A percentile compares a stretch with the other conserved stretches of the same genome.
Conservation (phyloP, 2,888 invertebrate genomes). For the Mongoloraphidia duomilia region DNA sequence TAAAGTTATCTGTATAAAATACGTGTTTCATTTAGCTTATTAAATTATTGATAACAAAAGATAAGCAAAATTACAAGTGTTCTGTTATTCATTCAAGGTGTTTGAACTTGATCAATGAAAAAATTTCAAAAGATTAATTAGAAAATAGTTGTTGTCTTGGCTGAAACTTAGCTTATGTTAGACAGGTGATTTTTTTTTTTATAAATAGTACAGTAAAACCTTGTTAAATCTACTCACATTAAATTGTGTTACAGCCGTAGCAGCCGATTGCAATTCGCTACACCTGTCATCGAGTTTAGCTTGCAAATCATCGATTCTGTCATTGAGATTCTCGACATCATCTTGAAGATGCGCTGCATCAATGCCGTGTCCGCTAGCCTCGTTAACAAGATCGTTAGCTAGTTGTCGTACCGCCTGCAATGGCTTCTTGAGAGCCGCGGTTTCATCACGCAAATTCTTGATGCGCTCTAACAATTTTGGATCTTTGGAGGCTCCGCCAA, state of each 20-base stretch:
- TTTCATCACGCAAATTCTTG: constrained; percentile 69
- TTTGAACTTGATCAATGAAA: too few relatives aligned
- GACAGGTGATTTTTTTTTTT: not conserved
- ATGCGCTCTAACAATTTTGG: constrained; percentile 74
- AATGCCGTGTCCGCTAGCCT: constrained; percentile 59
- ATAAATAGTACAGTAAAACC: not conserved
- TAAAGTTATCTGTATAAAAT: too few relatives aligned
- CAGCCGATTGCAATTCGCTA: constrained; percentile 68
- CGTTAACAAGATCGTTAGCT: constrained; percentile 62
- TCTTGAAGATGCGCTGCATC: constrained; percentile 65
- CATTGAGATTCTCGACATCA: constrained; percentile 62
- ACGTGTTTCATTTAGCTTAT: too few relatives aligned
- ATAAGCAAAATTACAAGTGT: too few relatives aligned
- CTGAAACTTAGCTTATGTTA: not conserved
- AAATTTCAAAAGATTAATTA: too few relatives aligned
- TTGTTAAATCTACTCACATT: constrained; percentile 35
- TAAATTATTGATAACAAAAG: too few relatives aligned
- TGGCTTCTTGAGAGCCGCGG: constrained; percentile 62
- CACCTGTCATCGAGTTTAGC: constrained; percentile 64
- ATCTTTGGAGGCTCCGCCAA: constrained; percentile 63
- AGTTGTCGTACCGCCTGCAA: constrained; percentile 45
- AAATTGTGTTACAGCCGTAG: constrained; percentile 74
- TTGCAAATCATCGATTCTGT: constrained; percentile 62
- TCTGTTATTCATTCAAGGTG: too few relatives aligned
- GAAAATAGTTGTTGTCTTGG: too few relatives aligned